Conservation (phyloP, 2,113 vertebrate species). For the Canis aureus region DNA sequence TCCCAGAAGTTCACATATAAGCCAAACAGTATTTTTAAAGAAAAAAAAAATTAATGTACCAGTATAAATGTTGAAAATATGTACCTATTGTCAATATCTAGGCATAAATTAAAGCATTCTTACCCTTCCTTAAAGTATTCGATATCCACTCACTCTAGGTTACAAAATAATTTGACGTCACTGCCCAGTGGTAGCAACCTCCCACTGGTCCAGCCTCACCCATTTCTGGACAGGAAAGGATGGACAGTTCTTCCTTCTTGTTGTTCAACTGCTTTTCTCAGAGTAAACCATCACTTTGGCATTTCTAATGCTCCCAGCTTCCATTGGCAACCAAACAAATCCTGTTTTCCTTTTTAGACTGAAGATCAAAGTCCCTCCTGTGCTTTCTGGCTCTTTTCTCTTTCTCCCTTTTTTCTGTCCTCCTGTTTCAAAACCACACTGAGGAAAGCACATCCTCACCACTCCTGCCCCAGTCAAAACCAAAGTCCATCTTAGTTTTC, state of each 20-base stretch:
- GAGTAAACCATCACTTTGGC: not conserved
- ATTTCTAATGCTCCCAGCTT: not conserved
- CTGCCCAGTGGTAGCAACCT: not conserved
- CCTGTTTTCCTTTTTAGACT: not conserved
- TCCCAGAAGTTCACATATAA: not conserved
- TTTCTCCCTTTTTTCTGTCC: not conserved
- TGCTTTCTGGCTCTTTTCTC: not conserved
- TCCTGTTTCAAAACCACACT: not conserved
- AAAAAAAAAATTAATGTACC: not conserved
- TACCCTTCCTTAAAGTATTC: not conserved
- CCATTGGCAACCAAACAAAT: slow-evolving; percentile 19
- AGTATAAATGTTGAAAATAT: not conserved
- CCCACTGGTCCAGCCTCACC: not conserved
- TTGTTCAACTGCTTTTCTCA: slow-evolving; percentile 40
- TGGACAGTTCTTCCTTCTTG: not conserved
- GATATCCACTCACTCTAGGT: not conserved
- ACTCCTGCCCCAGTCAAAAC: not conserved
- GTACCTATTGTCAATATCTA: not conserved
- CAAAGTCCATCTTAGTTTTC: slow-evolving; percentile 1
- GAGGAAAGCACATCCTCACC: slow-evolving; percentile 41
- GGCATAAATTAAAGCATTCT: not conserved
- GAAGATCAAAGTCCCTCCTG: slow-evolving; percentile 35
- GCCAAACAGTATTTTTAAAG: not conserved
- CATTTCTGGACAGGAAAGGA: not conserved
- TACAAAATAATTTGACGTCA: not conserved